These are phyloP conservation scores for Scaptomyza hsui DNA, from an alignment of 1,140 invertebrate species.

Conservation along the genomic window DNA sequence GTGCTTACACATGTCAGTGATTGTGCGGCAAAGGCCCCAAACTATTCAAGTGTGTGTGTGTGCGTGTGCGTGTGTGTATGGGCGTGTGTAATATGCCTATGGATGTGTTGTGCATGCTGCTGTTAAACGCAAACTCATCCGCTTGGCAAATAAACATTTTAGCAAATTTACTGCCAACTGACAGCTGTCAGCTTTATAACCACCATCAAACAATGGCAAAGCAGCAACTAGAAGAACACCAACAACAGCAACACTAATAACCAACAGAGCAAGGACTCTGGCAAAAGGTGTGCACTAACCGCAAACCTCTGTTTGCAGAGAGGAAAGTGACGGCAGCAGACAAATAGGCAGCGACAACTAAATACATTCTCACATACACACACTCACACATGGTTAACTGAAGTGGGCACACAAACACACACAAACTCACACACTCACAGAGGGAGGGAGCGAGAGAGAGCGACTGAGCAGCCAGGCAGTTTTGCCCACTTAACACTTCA, in stretches of 20 bases:
- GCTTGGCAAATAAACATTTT: constrained; percentile 82
- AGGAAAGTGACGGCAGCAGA: constrained; percentile 19
- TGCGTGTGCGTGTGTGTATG: constrained; percentile 15
- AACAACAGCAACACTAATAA: constrained; percentile 14
- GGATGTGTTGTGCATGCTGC: constrained; percentile 52
- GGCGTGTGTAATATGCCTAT: constrained; percentile 26
- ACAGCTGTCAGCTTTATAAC: constrained; percentile 83
- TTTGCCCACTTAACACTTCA: constrained; percentile 82
- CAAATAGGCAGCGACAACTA: constrained; percentile 61
- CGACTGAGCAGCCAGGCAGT: constrained; percentile 51
- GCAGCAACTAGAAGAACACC: constrained; percentile 15
- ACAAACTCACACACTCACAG: constrained; percentile 15
- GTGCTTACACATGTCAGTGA: constrained; percentile 58
- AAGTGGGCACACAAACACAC: constrained; percentile 46
- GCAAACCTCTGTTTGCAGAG: constrained; percentile 66
- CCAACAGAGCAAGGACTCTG: constrained; percentile 27
- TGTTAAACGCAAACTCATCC: constrained; percentile 78
- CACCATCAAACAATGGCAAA: constrained; percentile 76
- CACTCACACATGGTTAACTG: constrained; percentile 17
- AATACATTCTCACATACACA: constrained; percentile 48
- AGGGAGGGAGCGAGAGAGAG: constrained; percentile 4
- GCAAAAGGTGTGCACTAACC: constrained; percentile 66
- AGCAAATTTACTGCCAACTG: constrained; percentile 82
- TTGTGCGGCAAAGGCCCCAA: constrained; percentile 47
- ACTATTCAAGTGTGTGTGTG: constrained; percentile 54